Evolutionary conservation across 2,113 vertebrate genomes (phyloP), one percentile per base, ranked within the genome.

Genomic region (Chitala chitala): DNA sequence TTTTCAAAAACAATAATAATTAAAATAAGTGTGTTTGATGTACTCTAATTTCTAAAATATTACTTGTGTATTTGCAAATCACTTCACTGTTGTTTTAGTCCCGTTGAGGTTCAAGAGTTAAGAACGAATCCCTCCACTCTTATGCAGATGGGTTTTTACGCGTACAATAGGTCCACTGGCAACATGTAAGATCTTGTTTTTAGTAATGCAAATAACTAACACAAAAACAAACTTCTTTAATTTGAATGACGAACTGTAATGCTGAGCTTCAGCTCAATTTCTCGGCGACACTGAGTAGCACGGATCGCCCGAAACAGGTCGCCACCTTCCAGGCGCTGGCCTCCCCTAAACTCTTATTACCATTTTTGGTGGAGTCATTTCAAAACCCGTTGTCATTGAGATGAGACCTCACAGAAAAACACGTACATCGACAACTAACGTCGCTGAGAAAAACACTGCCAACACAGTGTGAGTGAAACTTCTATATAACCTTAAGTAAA

Each of bases 151-250:
- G 31, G 71, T 87, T 77, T 42, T 80, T 70, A 73, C 83, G 46
- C 82, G 78, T 82, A 69, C 54, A 38, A 82, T 80, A 85, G 83
- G 80, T 86, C 81, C 75, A 85, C 76, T 86, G 83, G 82, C 48
- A 81, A 83, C 83, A 70, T 75, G 82, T 83, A 81, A 74, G 82
- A 73, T 54, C 80, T n/a, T n/a, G 78, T 73, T 78, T 63, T 61
- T 68, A 78, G 42, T 79, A 65, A 72, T 78, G 86, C 87, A 79
- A 85, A 85, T 90, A 86, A 90, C 92, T 92, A 90, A 90, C 90
- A 90, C 87, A 90, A 92, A 88, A 91, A 91, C 84, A 82, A 85
- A 73, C 82, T 84, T 85, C 83, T 90, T 91, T 87, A 88, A 92
- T 89, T 80, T 92, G 86, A 92, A 93, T 91, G 86, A 82, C 69